These are phyloP conservation scores for Pristionchus pacificus DNA, from an alignment of 1,140 invertebrate genomes.

Conservation along the genomic window DNA sequence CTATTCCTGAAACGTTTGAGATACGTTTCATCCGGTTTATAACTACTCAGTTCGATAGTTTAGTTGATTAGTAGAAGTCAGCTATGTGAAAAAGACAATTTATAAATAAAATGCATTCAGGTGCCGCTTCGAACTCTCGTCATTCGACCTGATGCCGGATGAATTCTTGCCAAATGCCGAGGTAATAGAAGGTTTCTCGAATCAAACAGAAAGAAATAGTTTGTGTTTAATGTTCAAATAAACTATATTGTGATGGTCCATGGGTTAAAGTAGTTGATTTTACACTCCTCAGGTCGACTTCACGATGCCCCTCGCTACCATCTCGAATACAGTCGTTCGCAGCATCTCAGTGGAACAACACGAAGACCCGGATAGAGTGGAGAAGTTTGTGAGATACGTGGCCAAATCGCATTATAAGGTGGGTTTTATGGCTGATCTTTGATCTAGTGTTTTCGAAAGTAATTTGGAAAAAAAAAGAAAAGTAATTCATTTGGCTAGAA, in stretches of 20 bases:
- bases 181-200: conserved; percentile 12
- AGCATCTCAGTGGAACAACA: conserved; percentile 78
- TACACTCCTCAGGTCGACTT: conserved; percentile 93
- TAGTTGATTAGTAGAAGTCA: too few relatives aligned
- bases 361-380: conserved; percentile 84
- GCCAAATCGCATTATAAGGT: conserved; percentile 87
- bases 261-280: too few relatives aligned
- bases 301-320: conserved; percentile 95
- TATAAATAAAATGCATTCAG: conserved; percentile 65
- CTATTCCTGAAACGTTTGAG: too few relatives aligned
- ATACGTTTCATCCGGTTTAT: too few relatives aligned
- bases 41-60: too few relatives aligned
- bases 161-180: conserved; percentile 79
- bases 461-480: not conserved
- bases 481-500: too few relatives aligned
- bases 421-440: conserved; percentile 39
- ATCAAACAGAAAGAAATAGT: not conserved
- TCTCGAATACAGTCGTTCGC: conserved; percentile 89
- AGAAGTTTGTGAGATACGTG: conserved; percentile 94
- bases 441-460: not conserved
- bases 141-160: conserved; percentile 93
- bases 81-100: too few relatives aligned
- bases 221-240: not conserved
- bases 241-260: not conserved
- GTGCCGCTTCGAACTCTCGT: conserved; percentile 85